Evolutionary conservation across 2,797 vertebrate genomes (phyloP).

Genomic region (Psittacula derbiana): DNA sequence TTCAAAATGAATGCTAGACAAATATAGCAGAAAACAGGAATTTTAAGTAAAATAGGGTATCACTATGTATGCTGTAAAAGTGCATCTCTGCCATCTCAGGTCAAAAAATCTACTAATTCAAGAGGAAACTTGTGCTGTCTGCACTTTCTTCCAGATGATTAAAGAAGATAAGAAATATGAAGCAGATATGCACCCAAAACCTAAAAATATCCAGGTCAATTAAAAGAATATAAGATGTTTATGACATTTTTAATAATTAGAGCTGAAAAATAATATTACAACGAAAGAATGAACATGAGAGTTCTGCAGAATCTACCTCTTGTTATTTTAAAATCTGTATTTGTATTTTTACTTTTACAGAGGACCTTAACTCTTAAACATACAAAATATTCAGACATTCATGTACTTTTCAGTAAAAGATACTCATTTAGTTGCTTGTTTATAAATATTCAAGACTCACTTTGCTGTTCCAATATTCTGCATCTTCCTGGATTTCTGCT

Average conservation of each 20-base stretch:
- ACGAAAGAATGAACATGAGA: not conserved
- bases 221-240: not conserved
- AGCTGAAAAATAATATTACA: not conserved
- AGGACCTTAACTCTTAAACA: constrained; percentile 4
- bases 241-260: not conserved
- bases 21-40: not conserved
- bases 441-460: constrained; percentile 69
- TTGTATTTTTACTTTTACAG: not conserved
- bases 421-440: constrained; percentile 55
- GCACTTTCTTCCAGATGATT: not conserved
- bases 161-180: not conserved
- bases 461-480: constrained; percentile 63
- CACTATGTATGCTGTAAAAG: not conserved
- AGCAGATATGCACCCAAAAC: not conserved
- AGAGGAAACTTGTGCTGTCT: not conserved
- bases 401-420: constrained; percentile 39
- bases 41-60: not conserved
- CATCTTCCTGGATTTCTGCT: constrained; percentile 56
- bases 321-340: not conserved
- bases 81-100: not conserved
- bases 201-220: not conserved
- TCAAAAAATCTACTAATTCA: not conserved
- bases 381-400: constrained; percentile 26
- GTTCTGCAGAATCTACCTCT: not conserved
- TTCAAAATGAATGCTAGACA: not conserved